Evolutionary conservation across 1,140 invertebrate species (phyloP).

Genomic region (Meloidogyne floridensis): DNA sequence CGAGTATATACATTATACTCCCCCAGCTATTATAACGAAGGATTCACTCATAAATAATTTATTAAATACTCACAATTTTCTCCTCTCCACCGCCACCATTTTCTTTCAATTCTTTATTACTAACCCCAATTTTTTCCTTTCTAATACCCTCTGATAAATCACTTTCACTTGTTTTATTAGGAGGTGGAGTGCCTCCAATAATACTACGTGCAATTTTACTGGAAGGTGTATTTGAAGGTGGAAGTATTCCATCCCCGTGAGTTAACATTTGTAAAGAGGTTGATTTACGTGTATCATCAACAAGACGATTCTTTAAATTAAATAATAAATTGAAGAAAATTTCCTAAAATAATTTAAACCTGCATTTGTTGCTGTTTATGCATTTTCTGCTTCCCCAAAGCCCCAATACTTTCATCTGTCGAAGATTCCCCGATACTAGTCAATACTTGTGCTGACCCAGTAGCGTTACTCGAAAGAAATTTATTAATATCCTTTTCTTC

Average conservation of each 20-base stretch:
- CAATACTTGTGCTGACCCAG: conserved; percentile 34
- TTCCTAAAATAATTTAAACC: not conserved
- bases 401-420: conserved; percentile 1
- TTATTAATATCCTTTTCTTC: not conserved
- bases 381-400: not conserved
- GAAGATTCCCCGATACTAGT: not conserved
- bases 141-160: not conserved
- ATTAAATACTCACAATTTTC: too few relatives aligned
- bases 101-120: not conserved
- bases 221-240: conserved; percentile 23
- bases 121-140: not conserved
- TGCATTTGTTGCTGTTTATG: not conserved
- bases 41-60: too few relatives aligned
- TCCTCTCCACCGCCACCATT: not conserved
- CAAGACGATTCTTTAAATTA: conserved; percentile 17
- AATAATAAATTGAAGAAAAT: conserved; percentile 15
- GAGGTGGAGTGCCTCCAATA: not conserved
- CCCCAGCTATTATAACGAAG: too few relatives aligned
- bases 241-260: conserved; percentile 25
- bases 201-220: not conserved
- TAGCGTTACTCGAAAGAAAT: not conserved
- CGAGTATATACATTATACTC: too few relatives aligned
- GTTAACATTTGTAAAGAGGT: conserved; percentile 59
- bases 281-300: conserved; percentile 56
- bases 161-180: not conserved